Evolutionary conservation across 2,113 vertebrate genomes (phyloP).

Genomic region (Orycteropus afer): DNA sequence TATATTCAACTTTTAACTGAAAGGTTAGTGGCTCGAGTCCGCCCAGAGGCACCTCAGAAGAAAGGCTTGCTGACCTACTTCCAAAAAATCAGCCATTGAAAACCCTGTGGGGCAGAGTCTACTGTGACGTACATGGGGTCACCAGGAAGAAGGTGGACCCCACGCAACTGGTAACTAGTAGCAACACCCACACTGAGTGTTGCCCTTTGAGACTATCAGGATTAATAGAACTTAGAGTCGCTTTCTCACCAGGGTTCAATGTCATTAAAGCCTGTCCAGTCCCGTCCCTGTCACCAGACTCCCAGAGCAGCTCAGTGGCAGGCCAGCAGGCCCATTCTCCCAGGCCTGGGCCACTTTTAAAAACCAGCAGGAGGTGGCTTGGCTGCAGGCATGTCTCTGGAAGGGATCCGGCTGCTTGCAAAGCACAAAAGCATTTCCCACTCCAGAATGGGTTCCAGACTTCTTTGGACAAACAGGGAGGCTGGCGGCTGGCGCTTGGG

Average conservation of each 20-base stretch:
- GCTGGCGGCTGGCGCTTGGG: not conserved
- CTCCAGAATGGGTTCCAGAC: constrained; percentile 62
- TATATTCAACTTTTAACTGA: not conserved
- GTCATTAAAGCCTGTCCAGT: not conserved
- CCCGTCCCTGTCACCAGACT: not conserved
- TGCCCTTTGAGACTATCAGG: not conserved
- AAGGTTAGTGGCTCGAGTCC: not conserved
- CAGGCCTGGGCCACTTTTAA: constrained; percentile 12
- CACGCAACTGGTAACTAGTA: not conserved
- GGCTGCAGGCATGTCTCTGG: not conserved
- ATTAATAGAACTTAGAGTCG: not conserved
- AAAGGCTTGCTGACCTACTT: not conserved
- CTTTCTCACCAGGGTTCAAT: not conserved
- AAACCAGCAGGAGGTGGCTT: constrained; percentile 54
- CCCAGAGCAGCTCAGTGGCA: not conserved
- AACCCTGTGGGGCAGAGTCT: not conserved
- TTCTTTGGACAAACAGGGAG: constrained; percentile 53
- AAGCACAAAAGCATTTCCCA: constrained; percentile 69
- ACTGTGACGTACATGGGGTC: not conserved
- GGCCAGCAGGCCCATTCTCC: not conserved
- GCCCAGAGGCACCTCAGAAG: not conserved
- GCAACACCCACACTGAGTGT: rapidly evolving
- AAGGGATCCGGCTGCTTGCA: constrained; percentile 58
- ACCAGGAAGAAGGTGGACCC: not conserved
- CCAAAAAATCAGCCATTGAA: not conserved